Evolutionary conservation across 2,888 invertebrate species (phyloP).

Genomic region (Xanthia icteritia): DNA sequence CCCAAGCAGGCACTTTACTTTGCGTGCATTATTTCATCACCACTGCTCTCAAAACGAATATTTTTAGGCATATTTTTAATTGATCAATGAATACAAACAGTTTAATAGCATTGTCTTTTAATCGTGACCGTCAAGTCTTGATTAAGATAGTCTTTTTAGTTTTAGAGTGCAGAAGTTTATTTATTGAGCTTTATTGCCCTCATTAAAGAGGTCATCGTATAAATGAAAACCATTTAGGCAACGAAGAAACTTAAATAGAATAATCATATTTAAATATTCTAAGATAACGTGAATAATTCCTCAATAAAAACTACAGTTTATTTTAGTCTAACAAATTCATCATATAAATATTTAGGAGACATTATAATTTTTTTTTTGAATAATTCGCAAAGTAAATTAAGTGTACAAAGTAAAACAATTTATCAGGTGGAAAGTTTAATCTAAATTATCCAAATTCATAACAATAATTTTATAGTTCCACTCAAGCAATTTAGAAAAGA

Average conservation of each 20-base stretch:
- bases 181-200: neutral
- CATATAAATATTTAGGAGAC: neutral
- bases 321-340: slow-evolving; percentile 4
- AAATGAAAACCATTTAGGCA: neutral
- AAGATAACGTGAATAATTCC: neutral
- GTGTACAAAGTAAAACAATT: neutral
- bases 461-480: neutral
- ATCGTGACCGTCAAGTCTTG: neutral
- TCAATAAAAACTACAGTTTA: neutral
- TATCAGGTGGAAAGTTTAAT: neutral
- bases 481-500: neutral
- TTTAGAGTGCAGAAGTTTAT: slow-evolving; percentile 6
- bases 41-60: neutral
- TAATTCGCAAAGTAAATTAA: slow-evolving; percentile 6
- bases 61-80: neutral
- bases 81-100: neutral
- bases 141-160: slow-evolving; percentile 2
- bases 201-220: slow-evolving; percentile 6
- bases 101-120: slow-evolving; percentile 3
- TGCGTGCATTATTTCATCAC: neutral
- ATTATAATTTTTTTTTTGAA: slow-evolving; percentile 7
- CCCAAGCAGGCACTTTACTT: too few species aligned
- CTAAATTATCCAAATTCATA: neutral
- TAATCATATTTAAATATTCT: neutral
- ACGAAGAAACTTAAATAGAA: neutral